Evolutionary conservation across 30 jellyfish, hydroid and myxozoan species (phyloP), one percentile per base, ranked within the genome.

Genomic region (Cassiopea xamachana): DNA sequence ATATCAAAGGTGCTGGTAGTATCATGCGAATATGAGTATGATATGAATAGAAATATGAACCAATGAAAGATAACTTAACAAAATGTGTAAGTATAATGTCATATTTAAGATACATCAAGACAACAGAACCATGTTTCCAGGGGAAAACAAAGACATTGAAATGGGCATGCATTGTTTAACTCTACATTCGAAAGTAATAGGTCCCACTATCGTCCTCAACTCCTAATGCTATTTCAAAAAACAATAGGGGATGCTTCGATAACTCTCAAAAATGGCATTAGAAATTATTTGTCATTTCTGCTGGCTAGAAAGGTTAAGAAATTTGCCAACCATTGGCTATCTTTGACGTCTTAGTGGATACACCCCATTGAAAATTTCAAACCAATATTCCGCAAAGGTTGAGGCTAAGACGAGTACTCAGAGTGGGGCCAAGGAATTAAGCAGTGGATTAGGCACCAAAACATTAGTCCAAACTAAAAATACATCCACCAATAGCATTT

Each of bases 341-440:
- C 87, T 71, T 4, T 78, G 87, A 51, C 55, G 75, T 48, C 12
- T 19, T 49, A 67, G 83, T 83, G 83, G 82, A 69, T 43, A 50
- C 61, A 7, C 49, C 81, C 73, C 46, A 47, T 72, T 82, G 82
- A 51, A 73, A n/a, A 44, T 60, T 67, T 1, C 61, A 84, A 44
- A 71, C 85, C 78, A 61, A 69, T 6, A 61, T 50, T 51, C 75
- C 84, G 71, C 62, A 62, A 58, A 78, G 46, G 61, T 44, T 3
- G 77, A 7, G 77, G 16, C 77, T 7, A 16, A 68, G n/a, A 68
- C 46, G 46, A 68, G 27, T 18, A 7, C 46, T 68, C 0, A 4
- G 46, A 14, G n/a, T 68, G 77, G 55, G 55, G 50, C 51, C 80
- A n/a, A 3, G 15, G 27, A 71, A 19, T 17, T 14, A 17, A 5